Conservation (phyloP, 2,888 invertebrate species). For the Nesidiocoris tenuis region DNA sequence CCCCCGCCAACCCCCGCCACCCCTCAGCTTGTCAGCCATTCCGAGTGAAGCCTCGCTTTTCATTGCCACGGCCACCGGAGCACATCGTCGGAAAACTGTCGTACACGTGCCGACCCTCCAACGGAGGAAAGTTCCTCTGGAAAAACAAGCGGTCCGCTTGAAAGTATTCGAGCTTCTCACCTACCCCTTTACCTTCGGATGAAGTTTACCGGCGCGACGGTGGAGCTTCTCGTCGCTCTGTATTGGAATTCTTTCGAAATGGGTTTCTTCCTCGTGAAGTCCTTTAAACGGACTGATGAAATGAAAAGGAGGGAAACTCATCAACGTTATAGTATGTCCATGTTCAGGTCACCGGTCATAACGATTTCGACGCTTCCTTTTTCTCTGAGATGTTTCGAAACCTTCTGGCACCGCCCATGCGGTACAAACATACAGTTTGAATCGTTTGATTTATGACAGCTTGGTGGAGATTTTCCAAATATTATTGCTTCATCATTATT, state of each 20-base stretch:
- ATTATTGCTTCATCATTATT: too few species aligned
- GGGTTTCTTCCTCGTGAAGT: neutral
- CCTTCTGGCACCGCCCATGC: too few species aligned
- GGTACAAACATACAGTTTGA: too few species aligned
- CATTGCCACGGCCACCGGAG: conserved; percentile 29
- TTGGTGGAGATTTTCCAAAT: too few species aligned
- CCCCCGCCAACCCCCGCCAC: too few species aligned
- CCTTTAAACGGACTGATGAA: neutral
- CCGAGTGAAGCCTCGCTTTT: conserved; percentile 2
- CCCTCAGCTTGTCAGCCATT: neutral
- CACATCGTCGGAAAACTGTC: conserved; percentile 15
- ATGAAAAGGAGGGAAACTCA: neutral
- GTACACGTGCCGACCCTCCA: neutral
- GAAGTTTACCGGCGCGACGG: neutral
- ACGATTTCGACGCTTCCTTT: too few species aligned
- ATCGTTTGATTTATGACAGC: too few species aligned
- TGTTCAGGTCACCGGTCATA: too few species aligned
- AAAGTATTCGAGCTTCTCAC: neutral
- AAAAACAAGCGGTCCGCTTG: neutral
- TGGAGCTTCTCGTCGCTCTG: neutral
- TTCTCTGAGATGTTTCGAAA: too few species aligned
- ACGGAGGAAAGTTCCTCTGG: neutral
- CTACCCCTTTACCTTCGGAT: too few species aligned
- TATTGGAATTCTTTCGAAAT: neutral
- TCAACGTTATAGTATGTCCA: too few species aligned